Evolutionary conservation across 2,888 invertebrate genomes (phyloP).

Genomic region (Atrina japonica): DNA sequence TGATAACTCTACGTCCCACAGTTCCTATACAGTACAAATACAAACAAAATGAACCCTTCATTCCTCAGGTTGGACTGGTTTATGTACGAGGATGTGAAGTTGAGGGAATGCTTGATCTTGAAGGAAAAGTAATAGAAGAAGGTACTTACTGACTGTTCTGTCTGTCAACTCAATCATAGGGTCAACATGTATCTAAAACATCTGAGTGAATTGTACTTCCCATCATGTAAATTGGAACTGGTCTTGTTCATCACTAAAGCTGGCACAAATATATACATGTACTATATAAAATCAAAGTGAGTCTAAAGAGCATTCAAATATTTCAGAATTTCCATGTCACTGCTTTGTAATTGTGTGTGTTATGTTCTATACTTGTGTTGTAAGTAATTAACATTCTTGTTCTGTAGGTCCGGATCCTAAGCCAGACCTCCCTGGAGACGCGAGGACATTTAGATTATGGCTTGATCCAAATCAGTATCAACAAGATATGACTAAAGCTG

Average conservation of each 20-base stretch:
- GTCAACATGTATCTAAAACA: too few species aligned
- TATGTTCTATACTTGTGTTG: too few species aligned
- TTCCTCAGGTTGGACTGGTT: conserved; percentile 94
- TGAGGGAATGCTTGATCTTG: conserved; percentile 97
- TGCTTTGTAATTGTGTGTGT: too few species aligned
- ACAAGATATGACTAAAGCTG: conserved; percentile 89
- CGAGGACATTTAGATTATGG: conserved; percentile 95
- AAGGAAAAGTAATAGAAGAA: conserved; percentile 96
- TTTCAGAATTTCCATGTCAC: too few species aligned
- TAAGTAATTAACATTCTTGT: not conserved
- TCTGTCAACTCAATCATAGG: too few species aligned
- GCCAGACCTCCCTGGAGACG: conserved; percentile 92
- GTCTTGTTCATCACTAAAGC: too few species aligned
- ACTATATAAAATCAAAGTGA: too few species aligned
- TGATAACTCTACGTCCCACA: conserved; percentile 93
- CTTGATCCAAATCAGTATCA: conserved; percentile 98
- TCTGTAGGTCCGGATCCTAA: conserved; percentile 81
- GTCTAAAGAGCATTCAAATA: too few species aligned
- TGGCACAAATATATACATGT: too few species aligned
- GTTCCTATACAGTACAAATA: conserved; percentile 87
- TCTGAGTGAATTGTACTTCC: too few species aligned
- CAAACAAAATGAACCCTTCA: conserved; percentile 86
- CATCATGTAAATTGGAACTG: too few species aligned
- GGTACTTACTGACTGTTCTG: conserved; percentile 69
- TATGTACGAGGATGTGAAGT: conserved; percentile 98